Base-by-base conservation (phyloP, 2,113 vertebrate genomes). In the Columba janthina region DNA sequence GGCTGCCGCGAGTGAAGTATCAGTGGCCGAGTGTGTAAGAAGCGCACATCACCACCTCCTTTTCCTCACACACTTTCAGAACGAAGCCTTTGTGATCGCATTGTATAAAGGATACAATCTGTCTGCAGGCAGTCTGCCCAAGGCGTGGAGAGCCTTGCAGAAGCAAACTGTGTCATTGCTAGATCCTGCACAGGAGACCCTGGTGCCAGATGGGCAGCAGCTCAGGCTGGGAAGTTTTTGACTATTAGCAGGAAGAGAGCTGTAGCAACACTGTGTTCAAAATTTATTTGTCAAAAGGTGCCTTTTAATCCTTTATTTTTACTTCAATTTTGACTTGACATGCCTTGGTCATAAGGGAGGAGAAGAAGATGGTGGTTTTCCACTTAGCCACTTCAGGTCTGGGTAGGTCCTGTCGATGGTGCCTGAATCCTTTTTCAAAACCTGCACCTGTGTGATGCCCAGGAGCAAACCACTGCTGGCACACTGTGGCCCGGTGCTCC, bases 1-100 rank as follows among this genome's bases (percentile, higher is more conserved):
- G 34, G 20, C 24, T 85, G 74, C 54, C 58, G 28, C n/a, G 6
- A 2, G 42, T 40, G 54, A 2, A 0, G 48, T 20, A 17, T 17
- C 0, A 0, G 50, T 26, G 42, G 50, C 22, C 14, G 5, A 61
- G 31, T 0, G 0, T 3, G 0, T 19, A 40, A 64, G 34, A 26
- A 70, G 42, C 11, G 44, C n/a, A 34, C 42, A 32, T 54, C 36
- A 18, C 10, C 10, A 29, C 7, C 31, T 62, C 48, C 80, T 85
- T 46, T 74, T 46, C 61, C 56, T 61, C 66, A n/a, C 1, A 14
- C 1, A 0, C 56, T 54, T 78, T 66, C 51, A 25, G 54, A 42
- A 34, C 3, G 17, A 72, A 94, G 66, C 15, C 62, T 44, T 58
- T 19, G 21, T 28, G 25, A 7, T 1, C 62, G 28, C 10, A 2